Evolutionary conservation across 2,888 invertebrate species (phyloP).

Genomic region (Tanytarsus gracilentus): DNA sequence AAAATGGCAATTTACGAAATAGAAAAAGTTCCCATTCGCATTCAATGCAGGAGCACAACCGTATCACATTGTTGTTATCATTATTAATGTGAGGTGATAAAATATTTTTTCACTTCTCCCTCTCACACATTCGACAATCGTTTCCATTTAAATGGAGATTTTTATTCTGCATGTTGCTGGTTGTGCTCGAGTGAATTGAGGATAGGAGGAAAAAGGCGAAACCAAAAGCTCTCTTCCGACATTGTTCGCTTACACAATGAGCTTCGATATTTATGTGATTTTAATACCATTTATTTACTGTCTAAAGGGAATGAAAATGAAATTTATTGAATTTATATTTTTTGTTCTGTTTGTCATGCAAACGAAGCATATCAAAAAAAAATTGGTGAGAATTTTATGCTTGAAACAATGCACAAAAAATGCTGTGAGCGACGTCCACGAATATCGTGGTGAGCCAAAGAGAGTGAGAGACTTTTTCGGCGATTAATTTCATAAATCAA

Average conservation of each 20-base stretch:
- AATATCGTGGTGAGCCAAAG: too few species aligned
- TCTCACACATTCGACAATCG: background rate
- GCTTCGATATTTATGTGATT: constrained; percentile 7
- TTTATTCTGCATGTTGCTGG: background rate
- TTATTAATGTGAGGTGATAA: constrained; percentile 8
- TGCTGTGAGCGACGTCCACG: too few species aligned
- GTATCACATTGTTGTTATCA: background rate
- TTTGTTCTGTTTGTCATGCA: constrained; percentile 8
- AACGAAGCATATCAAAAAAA: background rate
- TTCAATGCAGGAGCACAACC: too few species aligned
- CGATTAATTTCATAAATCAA: too few species aligned
- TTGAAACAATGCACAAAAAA: too few species aligned
- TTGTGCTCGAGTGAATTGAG: background rate
- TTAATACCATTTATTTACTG: constrained; percentile 14
- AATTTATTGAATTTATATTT: background rate
- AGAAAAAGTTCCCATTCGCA: too few species aligned
- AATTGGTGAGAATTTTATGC: background rate
- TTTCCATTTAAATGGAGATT: background rate
- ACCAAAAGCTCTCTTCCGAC: background rate
- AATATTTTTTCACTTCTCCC: background rate
- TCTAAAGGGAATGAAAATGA: background rate
- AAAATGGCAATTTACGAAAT: too few species aligned
- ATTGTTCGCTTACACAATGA: constrained; percentile 10
- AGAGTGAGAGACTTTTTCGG: too few species aligned
- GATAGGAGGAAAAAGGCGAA: background rate